A percentile compares a stretch with the other conserved stretches of the same genome.
These are phyloP conservation scores for Ephestia elutella DNA, from an alignment of 1,140 invertebrate species.

Conservation along the genomic window DNA sequence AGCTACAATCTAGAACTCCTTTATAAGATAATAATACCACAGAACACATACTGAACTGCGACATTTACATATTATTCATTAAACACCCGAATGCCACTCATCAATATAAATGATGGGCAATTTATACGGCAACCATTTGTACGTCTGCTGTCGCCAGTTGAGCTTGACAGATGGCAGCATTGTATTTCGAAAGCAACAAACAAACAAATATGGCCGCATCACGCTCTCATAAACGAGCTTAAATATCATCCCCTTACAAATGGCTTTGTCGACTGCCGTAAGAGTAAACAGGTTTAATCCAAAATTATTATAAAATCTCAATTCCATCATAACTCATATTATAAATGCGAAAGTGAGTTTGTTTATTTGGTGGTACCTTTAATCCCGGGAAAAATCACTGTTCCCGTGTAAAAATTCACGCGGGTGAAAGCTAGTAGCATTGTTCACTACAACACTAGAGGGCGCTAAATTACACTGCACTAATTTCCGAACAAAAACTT, in stretches of 20 bases:
- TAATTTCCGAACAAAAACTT: too few relatives aligned
- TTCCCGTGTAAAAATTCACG: too few relatives aligned
- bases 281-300: conserved; percentile 41
- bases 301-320: not conserved
- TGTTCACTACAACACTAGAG: too few relatives aligned
- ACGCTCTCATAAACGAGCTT: conserved; percentile 60
- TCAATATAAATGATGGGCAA: conserved; percentile 62
- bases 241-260: conserved; percentile 63
- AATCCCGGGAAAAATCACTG: too few relatives aligned
- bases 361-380: too few relatives aligned
- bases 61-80: not conserved
- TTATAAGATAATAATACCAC: too few relatives aligned
- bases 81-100: conserved; percentile 33
- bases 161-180: conserved; percentile 58
- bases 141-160: conserved; percentile 47
- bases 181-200: conserved; percentile 53
- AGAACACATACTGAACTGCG: not conserved
- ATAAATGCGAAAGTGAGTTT: too few relatives aligned
- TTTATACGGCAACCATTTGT: conserved; percentile 57
- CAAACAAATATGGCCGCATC: conserved; percentile 55
- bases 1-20: too few relatives aligned
- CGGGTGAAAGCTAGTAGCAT: too few relatives aligned
- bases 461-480: too few relatives aligned
- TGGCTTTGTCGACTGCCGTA: conserved; percentile 30
- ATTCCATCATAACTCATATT: too few relatives aligned